A percentile compares a stretch with the other conserved stretches of the same genome.
Evolutionary conservation across 2,113 vertebrate genomes (phyloP).

Genomic region (Jacana jacana): DNA sequence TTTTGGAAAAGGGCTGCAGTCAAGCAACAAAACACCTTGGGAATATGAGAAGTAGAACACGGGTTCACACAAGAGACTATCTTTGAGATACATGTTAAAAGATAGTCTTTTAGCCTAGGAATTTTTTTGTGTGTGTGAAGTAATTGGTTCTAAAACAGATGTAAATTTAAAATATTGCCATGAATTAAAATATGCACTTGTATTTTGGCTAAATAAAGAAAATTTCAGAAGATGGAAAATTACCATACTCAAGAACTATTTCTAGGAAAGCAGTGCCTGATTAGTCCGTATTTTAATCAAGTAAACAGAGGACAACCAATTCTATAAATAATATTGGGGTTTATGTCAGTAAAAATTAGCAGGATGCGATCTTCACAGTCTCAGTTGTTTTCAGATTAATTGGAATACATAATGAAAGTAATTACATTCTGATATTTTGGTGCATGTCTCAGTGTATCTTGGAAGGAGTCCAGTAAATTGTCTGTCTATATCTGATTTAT

Average conservation of each 20-base stretch:
- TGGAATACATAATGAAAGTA: conserved; percentile 48
- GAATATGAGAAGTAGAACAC: not conserved
- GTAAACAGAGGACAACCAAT: conserved; percentile 43
- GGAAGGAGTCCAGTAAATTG: conserved; percentile 45
- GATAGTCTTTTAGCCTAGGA: not conserved
- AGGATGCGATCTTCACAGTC: not conserved
- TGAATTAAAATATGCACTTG: not conserved
- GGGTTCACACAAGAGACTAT: not conserved
- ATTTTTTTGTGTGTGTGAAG: not conserved
- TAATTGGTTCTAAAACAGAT: not conserved
- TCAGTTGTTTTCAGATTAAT: conserved; percentile 56
- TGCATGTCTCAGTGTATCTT: conserved; percentile 17
- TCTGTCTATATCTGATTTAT: conserved; percentile 4
- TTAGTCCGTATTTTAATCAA: conserved; percentile 41
- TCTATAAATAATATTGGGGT: conserved; percentile 34
- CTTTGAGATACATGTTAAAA: not conserved
- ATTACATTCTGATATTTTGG: conserved; percentile 37
- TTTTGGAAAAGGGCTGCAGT: not conserved
- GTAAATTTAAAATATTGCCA: not conserved
- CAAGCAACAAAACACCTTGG: not conserved
- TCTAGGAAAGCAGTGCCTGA: conserved; percentile 17
- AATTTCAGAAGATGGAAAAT: not conserved
- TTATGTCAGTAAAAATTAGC: conserved; percentile 45
- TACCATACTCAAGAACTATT: not conserved
- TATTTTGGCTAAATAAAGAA: conserved; percentile 27